Evolutionary conservation across 2,113 vertebrate genomes (phyloP), one percentile per base, ranked within the genome.

Genomic region (Craseonycteris thonglongyai): DNA sequence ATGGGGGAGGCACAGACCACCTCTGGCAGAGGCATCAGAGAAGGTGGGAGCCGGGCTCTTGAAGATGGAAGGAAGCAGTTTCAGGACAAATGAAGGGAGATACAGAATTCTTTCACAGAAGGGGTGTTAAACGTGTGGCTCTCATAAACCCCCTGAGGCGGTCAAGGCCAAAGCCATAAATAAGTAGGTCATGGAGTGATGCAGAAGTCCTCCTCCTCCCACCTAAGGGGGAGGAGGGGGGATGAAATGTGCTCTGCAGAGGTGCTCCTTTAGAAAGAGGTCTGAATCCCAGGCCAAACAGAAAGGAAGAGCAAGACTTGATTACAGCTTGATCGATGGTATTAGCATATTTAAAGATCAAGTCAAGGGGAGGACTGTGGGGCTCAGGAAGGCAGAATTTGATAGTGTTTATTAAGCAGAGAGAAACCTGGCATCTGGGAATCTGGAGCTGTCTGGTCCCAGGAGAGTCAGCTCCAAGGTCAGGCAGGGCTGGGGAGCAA

Each of bases 271-370:
- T 69, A 84, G 86, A 72, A 78, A 88, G 69, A 89, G 75, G 58
- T 84, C 88, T 78, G 63, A 54, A 47, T 86, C 56, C 18, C 38
- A 71, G 78, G 40, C 80, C 42, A 72, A 76, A 80, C 75, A 72
- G 80, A n/a, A 83, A 66, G 40, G 61, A 93, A 87, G 87, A 91
- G 61, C 90, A 83, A 96, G 90, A 47, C 76, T 68, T 95, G 92
- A 92, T 96, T 96, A 84, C 88, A 92, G 84, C 47, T 66, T 16
- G 61, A 93, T 94, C 33, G 1, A 96, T 93, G 71, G 12, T 3
- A 97, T 97, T 96, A 94, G 94, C 96, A 95, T 97, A 96, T 85
- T 97, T 96, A 93, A 97, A 96, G 96, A 96, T 81, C 88, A 69
- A 16, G 42, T 94, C 92, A 90, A 94, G 88, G 80, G 69, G 95